Conservation (phyloP, 2,797 vertebrate species). For the Cirrhinus molitorella region DNA sequence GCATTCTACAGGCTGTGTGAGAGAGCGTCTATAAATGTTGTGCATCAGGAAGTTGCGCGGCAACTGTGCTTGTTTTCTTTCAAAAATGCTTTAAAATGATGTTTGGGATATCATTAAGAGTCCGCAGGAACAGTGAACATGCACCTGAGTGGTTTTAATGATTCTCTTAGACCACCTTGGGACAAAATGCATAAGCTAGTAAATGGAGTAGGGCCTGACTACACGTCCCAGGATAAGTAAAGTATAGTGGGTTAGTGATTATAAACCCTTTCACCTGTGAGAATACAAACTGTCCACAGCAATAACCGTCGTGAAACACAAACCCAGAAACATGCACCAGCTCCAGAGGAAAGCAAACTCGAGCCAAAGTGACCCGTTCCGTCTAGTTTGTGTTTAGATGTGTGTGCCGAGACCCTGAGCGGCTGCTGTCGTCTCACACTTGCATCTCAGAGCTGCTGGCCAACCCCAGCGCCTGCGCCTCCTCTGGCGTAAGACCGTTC, state of each 20-base stretch:
- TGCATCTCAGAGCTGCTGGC: slow-evolving; percentile 92
- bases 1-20: slow-evolving; percentile 13
- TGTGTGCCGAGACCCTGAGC: slow-evolving; percentile 49
- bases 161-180: slow-evolving; percentile 16
- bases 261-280: slow-evolving; percentile 37
- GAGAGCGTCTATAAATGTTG: slow-evolving; percentile 18
- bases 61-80: slow-evolving; percentile 61
- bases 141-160: slow-evolving; percentile 52
- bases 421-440: slow-evolving; percentile 79
- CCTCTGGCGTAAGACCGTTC: slow-evolving; percentile 91
- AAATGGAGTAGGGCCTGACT: slow-evolving; percentile 28
- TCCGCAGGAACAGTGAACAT: slow-evolving; percentile 24
- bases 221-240: slow-evolving; percentile 26
- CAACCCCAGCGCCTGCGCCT: slow-evolving; percentile 92
- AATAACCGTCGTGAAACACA: slow-evolving; percentile 10
- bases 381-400: slow-evolving; percentile 52
- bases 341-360: slow-evolving; percentile 32
- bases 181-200: slow-evolving; percentile 27
- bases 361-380: slow-evolving; percentile 4
- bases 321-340: slow-evolving; percentile 43
- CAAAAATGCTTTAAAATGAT: slow-evolving; percentile 54
- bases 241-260: slow-evolving; percentile 40
- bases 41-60: slow-evolving; percentile 19
- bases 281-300: slow-evolving; percentile 24
- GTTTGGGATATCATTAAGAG: slow-evolving; percentile 19